Conservation (phyloP, 1,140 invertebrate genomes). For the Zaprionus gabonicus region DNA sequence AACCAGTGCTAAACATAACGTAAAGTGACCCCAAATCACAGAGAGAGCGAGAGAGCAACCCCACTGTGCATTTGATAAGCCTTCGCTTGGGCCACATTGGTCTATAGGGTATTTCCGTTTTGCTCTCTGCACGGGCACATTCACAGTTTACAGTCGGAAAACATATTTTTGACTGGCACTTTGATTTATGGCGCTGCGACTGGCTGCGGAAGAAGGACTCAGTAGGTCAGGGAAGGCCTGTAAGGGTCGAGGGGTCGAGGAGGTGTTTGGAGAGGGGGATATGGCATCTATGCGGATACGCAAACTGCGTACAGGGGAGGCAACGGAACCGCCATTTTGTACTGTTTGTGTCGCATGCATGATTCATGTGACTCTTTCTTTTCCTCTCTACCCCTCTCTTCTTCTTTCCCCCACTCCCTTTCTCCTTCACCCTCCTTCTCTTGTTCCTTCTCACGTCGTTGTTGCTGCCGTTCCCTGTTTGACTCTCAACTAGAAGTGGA, state of each 20-base stretch:
- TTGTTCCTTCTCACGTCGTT: conserved; percentile 13
- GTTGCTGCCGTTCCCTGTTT: conserved; percentile 16
- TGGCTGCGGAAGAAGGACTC: conserved; percentile 1
- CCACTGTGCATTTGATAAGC: neutral
- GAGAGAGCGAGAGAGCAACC: no score
- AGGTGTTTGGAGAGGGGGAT: neutral
- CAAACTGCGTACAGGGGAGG: neutral
- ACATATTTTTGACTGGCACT: conserved; percentile 77
- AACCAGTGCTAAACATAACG: neutral
- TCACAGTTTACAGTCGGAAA: conserved; percentile 48
- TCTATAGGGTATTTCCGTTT: conserved; percentile 2
- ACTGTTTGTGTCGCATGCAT: conserved; percentile 74
- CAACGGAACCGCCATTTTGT: conserved; percentile 53
- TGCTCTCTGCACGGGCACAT: neutral
- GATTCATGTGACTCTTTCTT: conserved; percentile 60
- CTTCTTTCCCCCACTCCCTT: neutral
- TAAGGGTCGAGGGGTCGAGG: neutral
- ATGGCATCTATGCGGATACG: neutral
- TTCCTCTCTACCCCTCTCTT: neutral
- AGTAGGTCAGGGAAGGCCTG: neutral
- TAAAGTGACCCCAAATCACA: neutral
- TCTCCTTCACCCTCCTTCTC: conserved; percentile 12
- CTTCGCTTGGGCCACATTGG: neutral
- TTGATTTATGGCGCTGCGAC: conserved; percentile 73
- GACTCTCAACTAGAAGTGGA: conserved; percentile 35